These are phyloP conservation scores for Aspidoscelis tigris DNA, from an alignment of 2,113 vertebrate species.

Conservation along the genomic window DNA sequence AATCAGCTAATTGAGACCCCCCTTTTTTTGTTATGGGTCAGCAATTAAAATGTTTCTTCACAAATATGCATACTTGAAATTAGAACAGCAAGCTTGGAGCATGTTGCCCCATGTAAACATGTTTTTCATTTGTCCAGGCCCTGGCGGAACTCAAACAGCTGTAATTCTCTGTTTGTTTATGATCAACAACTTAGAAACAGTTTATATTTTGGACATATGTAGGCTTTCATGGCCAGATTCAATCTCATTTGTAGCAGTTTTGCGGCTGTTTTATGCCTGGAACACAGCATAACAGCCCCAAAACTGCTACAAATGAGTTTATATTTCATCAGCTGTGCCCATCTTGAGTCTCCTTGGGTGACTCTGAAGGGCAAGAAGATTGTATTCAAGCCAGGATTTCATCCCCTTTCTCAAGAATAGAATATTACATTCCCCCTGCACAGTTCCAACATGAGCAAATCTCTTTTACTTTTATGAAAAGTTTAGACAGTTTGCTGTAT, in stretches of 20 bases:
- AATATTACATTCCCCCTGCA: neutral
- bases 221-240: too few species aligned
- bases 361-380: neutral
- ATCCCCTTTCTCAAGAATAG: neutral
- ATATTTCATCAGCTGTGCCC: constrained; percentile 18
- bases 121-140: constrained; percentile 11
- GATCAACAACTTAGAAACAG: constrained; percentile 7
- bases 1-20: constrained; percentile 14
- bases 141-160: neutral
- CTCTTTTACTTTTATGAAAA: neutral
- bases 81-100: neutral
- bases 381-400: neutral
- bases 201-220: neutral
- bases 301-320: neutral
- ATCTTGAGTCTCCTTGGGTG: constrained; percentile 15
- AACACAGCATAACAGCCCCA: too few species aligned
- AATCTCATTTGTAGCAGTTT: too few species aligned
- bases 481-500: constrained; percentile 31
- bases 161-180: constrained; percentile 5
- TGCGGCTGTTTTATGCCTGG: too few species aligned
- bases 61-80: constrained; percentile 7
- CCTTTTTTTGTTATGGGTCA: constrained; percentile 15
- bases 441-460: neutral
- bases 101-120: constrained; percentile 20
- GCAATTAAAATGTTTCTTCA: constrained; percentile 19